phyloP scores from a whole-genome alignment of 2,888 invertebrate species.

The Cremastobaeus sp. region DNA sequence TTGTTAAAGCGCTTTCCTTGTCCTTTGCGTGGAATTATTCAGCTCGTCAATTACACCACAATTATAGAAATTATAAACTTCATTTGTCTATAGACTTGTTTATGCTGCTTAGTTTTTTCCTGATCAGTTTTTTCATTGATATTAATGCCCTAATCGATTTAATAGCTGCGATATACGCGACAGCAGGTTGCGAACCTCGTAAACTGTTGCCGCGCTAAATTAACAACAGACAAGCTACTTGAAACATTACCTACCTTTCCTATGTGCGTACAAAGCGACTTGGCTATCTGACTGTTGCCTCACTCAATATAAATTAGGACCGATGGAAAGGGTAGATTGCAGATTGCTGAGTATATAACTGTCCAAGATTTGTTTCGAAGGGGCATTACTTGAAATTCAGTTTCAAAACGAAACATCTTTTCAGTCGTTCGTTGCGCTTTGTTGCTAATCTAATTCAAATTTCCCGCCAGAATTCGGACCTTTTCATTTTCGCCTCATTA shows the following conservation, averaged over 20 bases:
- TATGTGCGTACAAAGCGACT: slow-evolving; percentile 65
- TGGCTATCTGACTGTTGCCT: slow-evolving; percentile 72
- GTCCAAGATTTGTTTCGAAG: slow-evolving; percentile 60
- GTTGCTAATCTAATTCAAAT: too few relatives aligned
- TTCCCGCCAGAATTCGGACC: too few relatives aligned
- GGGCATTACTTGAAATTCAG: slow-evolving; percentile 39
- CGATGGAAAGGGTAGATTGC: slow-evolving; percentile 78
- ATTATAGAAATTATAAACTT: too few relatives aligned
- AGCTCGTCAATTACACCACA: too few relatives aligned
- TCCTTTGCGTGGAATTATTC: slow-evolving; percentile 19
- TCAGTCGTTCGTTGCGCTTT: too few relatives aligned
- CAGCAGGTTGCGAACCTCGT: slow-evolving; percentile 71
- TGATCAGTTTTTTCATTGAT: slow-evolving; percentile 16
- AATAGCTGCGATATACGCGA: slow-evolving; percentile 71
- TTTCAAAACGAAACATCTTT: slow-evolving; percentile 12
- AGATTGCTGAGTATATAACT: slow-evolving; percentile 74
- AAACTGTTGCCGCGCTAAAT: slow-evolving; percentile 70
- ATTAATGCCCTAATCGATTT: slow-evolving; percentile 73
- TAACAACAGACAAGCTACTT: slow-evolving; percentile 78
- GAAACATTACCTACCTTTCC: slow-evolving; percentile 77
- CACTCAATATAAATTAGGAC: slow-evolving; percentile 77
- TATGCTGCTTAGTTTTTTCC: too few relatives aligned
- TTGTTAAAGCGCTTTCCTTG: too few relatives aligned
- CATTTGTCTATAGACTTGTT: too few relatives aligned
- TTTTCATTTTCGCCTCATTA: too few relatives aligned